Evolutionary conservation across 2,797 vertebrate species (phyloP).

Genomic region (Anas bahamensis): DNA sequence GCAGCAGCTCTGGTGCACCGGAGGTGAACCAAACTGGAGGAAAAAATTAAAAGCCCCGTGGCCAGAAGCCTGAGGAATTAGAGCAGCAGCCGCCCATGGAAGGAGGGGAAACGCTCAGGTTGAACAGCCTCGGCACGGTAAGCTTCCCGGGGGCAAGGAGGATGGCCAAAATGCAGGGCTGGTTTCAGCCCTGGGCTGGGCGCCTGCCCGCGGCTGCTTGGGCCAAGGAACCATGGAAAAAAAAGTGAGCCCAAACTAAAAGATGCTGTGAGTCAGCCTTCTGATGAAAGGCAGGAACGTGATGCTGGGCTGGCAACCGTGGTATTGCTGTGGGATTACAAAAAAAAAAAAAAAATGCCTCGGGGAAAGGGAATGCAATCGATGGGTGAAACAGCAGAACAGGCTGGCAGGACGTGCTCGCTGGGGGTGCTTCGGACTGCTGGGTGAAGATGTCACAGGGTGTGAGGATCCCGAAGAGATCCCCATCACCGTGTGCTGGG

Average conservation of each 20-base stretch:
- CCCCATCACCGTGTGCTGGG: rapidly evolving
- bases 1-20: rapidly evolving
- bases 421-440: background rate
- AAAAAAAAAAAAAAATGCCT: background rate
- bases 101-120: background rate
- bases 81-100: background rate
- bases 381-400: background rate
- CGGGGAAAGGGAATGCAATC: background rate
- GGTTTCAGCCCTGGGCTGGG: background rate
- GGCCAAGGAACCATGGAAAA: background rate
- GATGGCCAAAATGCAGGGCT: background rate
- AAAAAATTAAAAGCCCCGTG: background rate
- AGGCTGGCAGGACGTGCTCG: background rate
- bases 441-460: background rate
- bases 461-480: background rate
- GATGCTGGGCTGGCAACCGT: constrained; percentile 24
- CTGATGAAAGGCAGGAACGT: constrained; percentile 34
- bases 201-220: background rate
- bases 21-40: background rate
- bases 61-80: background rate
- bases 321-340: background rate
- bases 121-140: background rate
- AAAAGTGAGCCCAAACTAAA: background rate
- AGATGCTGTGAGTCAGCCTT: constrained; percentile 41
- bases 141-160: background rate